These are phyloP conservation scores for Ibidorhyncha struthersii DNA, from an alignment of 2,113 vertebrate species.

Conservation along the genomic window DNA sequence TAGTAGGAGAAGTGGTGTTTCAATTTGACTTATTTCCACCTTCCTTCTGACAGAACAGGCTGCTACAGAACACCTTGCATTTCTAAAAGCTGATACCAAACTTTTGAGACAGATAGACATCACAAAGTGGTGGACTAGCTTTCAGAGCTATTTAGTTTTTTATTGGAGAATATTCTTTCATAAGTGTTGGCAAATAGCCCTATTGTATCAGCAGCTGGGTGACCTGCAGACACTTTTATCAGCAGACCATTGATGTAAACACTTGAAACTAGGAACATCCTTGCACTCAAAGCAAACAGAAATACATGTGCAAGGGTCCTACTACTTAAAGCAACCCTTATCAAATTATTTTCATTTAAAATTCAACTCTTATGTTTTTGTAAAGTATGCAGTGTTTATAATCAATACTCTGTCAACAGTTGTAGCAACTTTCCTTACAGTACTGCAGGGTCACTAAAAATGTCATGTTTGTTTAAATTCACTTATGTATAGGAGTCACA, in stretches of 20 bases:
- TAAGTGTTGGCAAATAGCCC: neutral
- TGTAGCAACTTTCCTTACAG: neutral
- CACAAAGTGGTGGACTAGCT: neutral
- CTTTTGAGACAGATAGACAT: neutral
- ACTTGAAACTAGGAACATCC: neutral
- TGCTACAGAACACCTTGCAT: neutral
- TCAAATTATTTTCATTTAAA: no score
- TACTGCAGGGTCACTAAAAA: neutral
- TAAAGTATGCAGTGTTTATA: neutral
- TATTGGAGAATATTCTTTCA: neutral
- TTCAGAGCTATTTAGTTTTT: neutral
- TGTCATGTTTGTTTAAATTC: neutral
- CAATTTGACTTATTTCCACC: neutral
- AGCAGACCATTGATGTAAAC: neutral
- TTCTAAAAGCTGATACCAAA: neutral
- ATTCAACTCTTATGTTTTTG: neutral
- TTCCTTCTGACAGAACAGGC: neutral
- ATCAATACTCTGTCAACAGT: neutral
- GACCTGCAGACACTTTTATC: neutral
- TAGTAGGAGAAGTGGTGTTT: neutral
- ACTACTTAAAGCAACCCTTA: no score
- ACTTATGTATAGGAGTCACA: neutral
- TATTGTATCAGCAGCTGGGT: neutral
- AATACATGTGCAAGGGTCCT: neutral
- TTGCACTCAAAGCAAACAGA: neutral